These are phyloP conservation scores for Phoxinus phoxinus DNA, from an alignment of 2,113 vertebrate species.

Conservation along the genomic window DNA sequence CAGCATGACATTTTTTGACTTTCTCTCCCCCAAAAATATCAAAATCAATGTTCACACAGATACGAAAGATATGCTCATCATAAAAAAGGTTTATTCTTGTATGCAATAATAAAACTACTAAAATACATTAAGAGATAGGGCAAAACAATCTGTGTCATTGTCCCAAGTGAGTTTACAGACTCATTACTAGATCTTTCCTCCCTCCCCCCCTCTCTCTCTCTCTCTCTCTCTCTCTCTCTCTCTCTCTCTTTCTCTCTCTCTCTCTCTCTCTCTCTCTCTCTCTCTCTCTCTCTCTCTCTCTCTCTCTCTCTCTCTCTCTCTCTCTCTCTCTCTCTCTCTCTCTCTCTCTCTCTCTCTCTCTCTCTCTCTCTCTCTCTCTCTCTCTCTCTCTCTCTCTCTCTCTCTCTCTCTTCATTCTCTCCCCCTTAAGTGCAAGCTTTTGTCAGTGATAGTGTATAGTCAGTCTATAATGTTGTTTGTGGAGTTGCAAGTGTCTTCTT, in stretches of 20 bases:
- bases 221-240: background rate
- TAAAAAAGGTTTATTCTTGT: background rate
- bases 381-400: background rate
- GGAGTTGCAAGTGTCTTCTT: conserved; percentile 38
- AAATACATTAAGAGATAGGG: too few relatives aligned
- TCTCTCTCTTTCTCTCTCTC: background rate
- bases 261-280: background rate
- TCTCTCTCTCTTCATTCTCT: background rate
- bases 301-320: background rate
- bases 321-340: background rate
- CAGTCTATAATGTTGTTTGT: conserved; percentile 54
- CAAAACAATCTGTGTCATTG: background rate
- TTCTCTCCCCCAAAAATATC: background rate
- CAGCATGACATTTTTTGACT: too few relatives aligned
- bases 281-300: too few relatives aligned
- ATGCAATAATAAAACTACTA: too few relatives aligned
- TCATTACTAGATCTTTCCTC: background rate
- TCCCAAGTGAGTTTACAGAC: background rate
- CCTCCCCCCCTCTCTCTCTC: too few relatives aligned
- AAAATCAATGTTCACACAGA: too few relatives aligned
- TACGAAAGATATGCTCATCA: background rate
- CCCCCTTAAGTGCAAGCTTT: conserved; percentile 41
- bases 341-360: too few relatives aligned
- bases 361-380: background rate
- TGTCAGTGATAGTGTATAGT: conserved; percentile 30